Percentiles rank a stretch among this genome's conserved stretches.
Evolutionary conservation across 1,140 invertebrate species (phyloP).

Genomic region (Delia radicum): DNA sequence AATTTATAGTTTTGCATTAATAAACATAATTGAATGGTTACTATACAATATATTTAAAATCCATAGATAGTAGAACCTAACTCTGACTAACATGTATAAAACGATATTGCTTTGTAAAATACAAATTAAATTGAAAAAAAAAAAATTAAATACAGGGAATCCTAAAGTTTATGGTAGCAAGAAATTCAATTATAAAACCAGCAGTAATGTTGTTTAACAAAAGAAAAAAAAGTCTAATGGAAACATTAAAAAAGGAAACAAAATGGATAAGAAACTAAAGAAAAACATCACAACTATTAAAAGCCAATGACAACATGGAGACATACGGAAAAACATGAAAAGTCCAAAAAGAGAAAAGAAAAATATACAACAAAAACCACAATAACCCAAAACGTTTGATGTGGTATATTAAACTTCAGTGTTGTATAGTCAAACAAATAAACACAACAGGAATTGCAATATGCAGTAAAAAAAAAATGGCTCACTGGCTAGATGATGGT

Average conservation of each 20-base stretch:
- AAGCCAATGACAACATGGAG: not conserved
- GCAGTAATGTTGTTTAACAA: not conserved
- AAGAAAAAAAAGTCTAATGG: not conserved
- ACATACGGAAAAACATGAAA: not conserved
- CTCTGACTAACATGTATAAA: too few species aligned
- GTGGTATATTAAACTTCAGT: not conserved
- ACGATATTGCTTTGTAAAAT: too few species aligned
- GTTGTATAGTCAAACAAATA: too few species aligned
- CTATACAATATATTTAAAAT: too few species aligned
- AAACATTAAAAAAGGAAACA: not conserved
- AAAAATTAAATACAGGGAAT: not conserved
- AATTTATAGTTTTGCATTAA: too few species aligned
- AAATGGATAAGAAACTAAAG: not conserved
- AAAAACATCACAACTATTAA: not conserved
- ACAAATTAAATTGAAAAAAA: not conserved
- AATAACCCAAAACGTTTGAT: not conserved
- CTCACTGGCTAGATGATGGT: not conserved
- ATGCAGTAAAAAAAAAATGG: not conserved
- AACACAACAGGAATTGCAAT: too few species aligned
- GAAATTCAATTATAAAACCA: not conserved
- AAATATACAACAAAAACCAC: not conserved
- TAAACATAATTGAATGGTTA: too few species aligned
- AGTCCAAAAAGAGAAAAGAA: not conserved
- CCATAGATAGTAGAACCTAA: too few species aligned
- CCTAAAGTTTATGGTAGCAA: not conserved